Evolutionary conservation across 2,797 vertebrate genomes (phyloP).

Genomic region (Chlorospingus flavigularis): DNA sequence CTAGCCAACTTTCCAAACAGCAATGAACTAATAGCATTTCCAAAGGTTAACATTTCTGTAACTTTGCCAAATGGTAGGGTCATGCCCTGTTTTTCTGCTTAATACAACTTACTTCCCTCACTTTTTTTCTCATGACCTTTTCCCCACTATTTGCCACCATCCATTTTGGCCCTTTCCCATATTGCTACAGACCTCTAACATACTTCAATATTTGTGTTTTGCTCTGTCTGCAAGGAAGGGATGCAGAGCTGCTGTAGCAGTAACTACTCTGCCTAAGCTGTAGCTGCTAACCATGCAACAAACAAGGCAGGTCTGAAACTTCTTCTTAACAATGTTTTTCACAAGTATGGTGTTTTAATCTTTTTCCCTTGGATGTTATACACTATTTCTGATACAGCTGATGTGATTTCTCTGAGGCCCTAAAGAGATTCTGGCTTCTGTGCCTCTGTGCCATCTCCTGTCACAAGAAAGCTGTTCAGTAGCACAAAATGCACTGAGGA

Average conservation of each 20-base stretch:
- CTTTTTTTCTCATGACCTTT: constrained; percentile 64
- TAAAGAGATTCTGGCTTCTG: not conserved
- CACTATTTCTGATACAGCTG: not conserved
- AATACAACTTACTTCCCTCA: constrained; percentile 8
- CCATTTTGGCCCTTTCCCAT: not conserved
- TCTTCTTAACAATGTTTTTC: not conserved
- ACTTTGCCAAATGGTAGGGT: constrained; percentile 48
- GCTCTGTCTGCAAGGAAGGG: not conserved
- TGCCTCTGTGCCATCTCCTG: not conserved
- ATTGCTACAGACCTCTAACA: not conserved
- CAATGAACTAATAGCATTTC: constrained; percentile 47
- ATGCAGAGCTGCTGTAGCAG: not conserved
- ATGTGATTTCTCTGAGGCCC: not conserved
- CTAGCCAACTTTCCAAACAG: constrained; percentile 60
- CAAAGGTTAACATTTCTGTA: constrained; percentile 60
- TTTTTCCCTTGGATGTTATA: not conserved
- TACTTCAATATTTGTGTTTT: not conserved
- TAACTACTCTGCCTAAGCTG: rapidly evolving
- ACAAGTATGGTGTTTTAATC: not conserved
- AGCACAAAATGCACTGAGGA: not conserved
- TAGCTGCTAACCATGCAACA: not conserved
- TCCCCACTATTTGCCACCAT: constrained; percentile 41
- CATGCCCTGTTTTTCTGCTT: constrained; percentile 59
- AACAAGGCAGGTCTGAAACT: not conserved
- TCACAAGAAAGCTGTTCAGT: not conserved